Conservation (phyloP, 1,140 invertebrate genomes). For the Bombus impatiens region DNA sequence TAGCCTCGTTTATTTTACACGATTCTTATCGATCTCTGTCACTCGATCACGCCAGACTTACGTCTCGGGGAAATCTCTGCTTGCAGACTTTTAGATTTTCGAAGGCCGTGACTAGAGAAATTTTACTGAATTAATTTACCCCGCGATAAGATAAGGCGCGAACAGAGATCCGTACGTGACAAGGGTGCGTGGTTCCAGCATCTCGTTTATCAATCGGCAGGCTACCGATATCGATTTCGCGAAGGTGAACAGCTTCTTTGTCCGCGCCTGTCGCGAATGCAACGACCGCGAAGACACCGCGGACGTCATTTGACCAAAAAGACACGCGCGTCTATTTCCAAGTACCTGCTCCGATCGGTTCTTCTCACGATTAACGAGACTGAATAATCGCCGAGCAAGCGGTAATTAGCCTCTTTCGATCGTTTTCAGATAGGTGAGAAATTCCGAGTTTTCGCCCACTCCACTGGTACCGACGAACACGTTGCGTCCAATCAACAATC, state of each 20-base stretch:
- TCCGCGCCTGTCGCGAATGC: background rate
- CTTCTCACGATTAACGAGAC: slow-evolving; percentile 6
- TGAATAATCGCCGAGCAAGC: slow-evolving; percentile 7
- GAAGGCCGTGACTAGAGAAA: background rate
- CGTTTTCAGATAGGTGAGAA: too few relatives aligned
- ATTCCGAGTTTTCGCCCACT: too few relatives aligned
- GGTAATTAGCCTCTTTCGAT: background rate
- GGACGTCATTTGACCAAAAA: slow-evolving; percentile 35
- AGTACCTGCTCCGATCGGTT: background rate
- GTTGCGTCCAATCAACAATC: too few relatives aligned
- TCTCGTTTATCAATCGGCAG: slow-evolving; percentile 50
- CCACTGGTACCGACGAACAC: too few relatives aligned
- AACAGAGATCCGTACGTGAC: slow-evolving; percentile 13
- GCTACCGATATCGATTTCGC: slow-evolving; percentile 36
- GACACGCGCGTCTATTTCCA: background rate
- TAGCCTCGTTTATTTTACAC: slow-evolving; percentile 30
- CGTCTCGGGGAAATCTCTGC: background rate
- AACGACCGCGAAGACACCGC: too few relatives aligned
- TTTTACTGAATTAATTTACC: slow-evolving; percentile 48
- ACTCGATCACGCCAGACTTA: slow-evolving; percentile 21
- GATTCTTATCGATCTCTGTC: slow-evolving; percentile 44
- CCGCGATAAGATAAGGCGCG: slow-evolving; percentile 18
- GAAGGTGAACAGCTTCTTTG: slow-evolving; percentile 27
- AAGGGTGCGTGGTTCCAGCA: background rate
- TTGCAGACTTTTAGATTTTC: slow-evolving; percentile 4